Percentiles rank a stretch among this genome's conserved stretches.
These are phyloP conservation scores for Rapana venosa DNA, from an alignment of 2,888 invertebrate species.

Conservation along the genomic window DNA sequence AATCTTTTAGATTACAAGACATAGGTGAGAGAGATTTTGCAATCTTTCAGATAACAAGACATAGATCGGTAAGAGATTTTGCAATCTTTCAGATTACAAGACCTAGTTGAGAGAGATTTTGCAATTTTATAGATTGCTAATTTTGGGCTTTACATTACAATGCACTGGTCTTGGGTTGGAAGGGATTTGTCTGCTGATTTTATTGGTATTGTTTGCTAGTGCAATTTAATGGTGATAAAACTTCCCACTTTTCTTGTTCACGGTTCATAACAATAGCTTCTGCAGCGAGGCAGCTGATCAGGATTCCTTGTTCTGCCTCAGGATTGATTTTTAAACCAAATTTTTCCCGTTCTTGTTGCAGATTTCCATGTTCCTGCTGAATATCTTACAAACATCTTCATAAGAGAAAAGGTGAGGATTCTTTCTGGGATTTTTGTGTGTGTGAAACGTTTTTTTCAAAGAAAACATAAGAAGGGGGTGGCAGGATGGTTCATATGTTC, in stretches of 20 bases:
- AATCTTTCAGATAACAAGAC: slow-evolving; percentile 89
- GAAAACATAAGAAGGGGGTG: too few species aligned
- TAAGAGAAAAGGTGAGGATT: slow-evolving; percentile 82
- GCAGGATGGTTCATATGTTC: too few species aligned
- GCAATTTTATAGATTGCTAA: slow-evolving; percentile 79
- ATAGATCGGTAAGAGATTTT: slow-evolving; percentile 81
- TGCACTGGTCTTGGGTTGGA: too few species aligned
- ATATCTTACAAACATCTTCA: slow-evolving; percentile 97
- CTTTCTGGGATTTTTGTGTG: not conserved
- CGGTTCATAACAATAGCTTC: not conserved
- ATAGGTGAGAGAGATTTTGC: too few species aligned
- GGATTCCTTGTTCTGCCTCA: not conserved
- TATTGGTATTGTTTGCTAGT: too few species aligned
- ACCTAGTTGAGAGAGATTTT: slow-evolving; percentile 80
- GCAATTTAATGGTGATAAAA: too few species aligned
- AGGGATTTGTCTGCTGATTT: too few species aligned
- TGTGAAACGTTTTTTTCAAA: not conserved
- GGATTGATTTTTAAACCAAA: too few species aligned
- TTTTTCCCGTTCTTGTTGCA: slow-evolving; percentile 57
- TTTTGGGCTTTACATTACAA: too few species aligned
- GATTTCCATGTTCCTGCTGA: slow-evolving; percentile 99
- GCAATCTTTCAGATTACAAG: slow-evolving; percentile 91
- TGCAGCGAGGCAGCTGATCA: not conserved
- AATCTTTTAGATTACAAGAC: slow-evolving; percentile 92
- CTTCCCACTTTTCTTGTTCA: not conserved